Evolutionary conservation across 2,113 vertebrate species (phyloP), one percentile per base, ranked within the genome.

Genomic region (Phylloscopus trochilus): DNA sequence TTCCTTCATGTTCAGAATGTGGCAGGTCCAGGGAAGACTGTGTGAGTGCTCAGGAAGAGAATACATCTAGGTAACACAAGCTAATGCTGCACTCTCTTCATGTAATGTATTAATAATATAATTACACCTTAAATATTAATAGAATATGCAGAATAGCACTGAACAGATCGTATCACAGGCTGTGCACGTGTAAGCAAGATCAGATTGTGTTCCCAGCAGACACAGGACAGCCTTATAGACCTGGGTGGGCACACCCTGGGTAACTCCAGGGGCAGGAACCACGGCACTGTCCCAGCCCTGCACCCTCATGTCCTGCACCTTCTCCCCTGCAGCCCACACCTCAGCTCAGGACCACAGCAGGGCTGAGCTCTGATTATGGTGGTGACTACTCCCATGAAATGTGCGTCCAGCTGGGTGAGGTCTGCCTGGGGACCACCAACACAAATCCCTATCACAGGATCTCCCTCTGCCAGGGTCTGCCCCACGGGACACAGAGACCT

Each of bases 51-150:
- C 41, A 14, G 7, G 67, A 81, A 58, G 19, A 88, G 75, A 80
- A 88, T 18, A 56, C 64, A 90, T 3, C 64, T 68, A 74, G 74
- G 19, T 56, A 75, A 59, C 64, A 51, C 43, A 30, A 79, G 69
- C 59, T 67, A 85, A 33, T 0, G 0, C 76, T 60, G 64, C 53
- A 0, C 30, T 63, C 67, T 70, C 59, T 92, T 87, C 68, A 27
- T 93, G 85, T 58, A 73, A 60, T 1, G 16, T 76, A 68, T 95
- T 87, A 89, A 95, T 90, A 93, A 94, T 66, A 31, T 49, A 81
- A 96, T 96, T 94, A 72, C 66, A 68, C 15, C 76, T 76, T 31
- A 82, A 89, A 87, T 47, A 93, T 79, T 51, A 37, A 84, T 31
- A 44, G 47, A 90, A 86, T 87, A 64, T 4, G 52, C 76, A 56